phyloP scores from a whole-genome alignment of 2,888 invertebrate genomes.

The Calliphora vomitoria region DNA sequence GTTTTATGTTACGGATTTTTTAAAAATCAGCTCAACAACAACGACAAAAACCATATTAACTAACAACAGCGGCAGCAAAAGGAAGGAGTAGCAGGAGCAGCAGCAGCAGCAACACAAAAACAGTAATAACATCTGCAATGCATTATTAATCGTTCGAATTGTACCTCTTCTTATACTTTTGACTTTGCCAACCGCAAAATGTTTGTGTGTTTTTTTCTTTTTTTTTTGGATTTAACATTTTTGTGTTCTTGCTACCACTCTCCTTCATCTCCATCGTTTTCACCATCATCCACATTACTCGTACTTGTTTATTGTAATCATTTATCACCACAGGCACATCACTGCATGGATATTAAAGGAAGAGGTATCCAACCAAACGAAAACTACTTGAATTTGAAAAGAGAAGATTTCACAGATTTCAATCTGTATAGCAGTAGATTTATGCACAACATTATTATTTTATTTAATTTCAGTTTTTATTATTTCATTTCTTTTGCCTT shows the following conservation, averaged over 20 bases:
- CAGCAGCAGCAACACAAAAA: conserved; percentile 24
- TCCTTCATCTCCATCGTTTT: neutral
- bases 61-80: conserved; percentile 15
- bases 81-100: conserved; percentile 17
- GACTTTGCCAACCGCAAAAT: conserved; percentile 69
- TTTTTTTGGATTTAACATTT: no score
- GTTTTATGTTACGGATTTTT: conserved; percentile 58
- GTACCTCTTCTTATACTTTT: conserved; percentile 61
- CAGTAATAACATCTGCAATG: conserved; percentile 64
- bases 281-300: conserved; percentile 5
- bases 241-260: neutral
- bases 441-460: conserved; percentile 53
- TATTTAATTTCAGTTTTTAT: conserved; percentile 28
- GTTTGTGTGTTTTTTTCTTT: neutral
- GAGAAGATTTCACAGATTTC: conserved; percentile 48
- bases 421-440: conserved; percentile 33
- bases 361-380: conserved; percentile 52
- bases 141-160: conserved; percentile 70
- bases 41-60: conserved; percentile 25
- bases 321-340: conserved; percentile 53
- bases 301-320: conserved; percentile 53
- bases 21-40: conserved; percentile 47
- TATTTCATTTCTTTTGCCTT: conserved; percentile 4
- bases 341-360: conserved; percentile 21
- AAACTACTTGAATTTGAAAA: conserved; percentile 61